Conservation (phyloP, 2,888 invertebrate genomes). For the Byasa hedistus region DNA sequence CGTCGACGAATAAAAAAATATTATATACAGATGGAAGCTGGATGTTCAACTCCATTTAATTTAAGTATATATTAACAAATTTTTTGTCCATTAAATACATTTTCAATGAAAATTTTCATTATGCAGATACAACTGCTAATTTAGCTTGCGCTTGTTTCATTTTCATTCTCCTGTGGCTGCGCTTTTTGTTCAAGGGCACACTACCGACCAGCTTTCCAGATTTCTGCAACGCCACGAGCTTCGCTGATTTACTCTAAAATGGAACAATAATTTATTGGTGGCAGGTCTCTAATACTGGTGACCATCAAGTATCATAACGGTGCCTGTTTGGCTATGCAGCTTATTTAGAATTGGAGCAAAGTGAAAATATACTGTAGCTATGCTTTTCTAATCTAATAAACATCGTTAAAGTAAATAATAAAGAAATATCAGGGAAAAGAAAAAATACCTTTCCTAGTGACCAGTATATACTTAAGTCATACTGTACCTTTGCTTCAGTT, state of each 20-base stretch:
- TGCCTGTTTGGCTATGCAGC: no score
- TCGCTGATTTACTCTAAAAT: slow-evolving; percentile 70
- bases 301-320: no score
- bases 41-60: not conserved
- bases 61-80: not conserved
- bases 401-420: no score
- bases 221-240: slow-evolving; percentile 66
- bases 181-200: slow-evolving; percentile 55
- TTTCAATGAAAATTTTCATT: not conserved
- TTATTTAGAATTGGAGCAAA: no score
- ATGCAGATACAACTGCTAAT: slow-evolving; percentile 32
- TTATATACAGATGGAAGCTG: not conserved
- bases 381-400: no score
- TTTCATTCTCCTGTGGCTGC: slow-evolving; percentile 64
- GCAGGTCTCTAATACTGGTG: not conserved
- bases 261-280: not conserved
- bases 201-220: slow-evolving; percentile 68
- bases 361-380: no score
- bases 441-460: no score
- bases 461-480: no score
- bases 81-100: not conserved
- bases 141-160: slow-evolving; percentile 58
- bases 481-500: slow-evolving; percentile 61
- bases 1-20: not conserved
- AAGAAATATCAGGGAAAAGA: no score